Base-by-base conservation (phyloP, 2,888 invertebrate species). In the Dilophus febrilis region DNA sequence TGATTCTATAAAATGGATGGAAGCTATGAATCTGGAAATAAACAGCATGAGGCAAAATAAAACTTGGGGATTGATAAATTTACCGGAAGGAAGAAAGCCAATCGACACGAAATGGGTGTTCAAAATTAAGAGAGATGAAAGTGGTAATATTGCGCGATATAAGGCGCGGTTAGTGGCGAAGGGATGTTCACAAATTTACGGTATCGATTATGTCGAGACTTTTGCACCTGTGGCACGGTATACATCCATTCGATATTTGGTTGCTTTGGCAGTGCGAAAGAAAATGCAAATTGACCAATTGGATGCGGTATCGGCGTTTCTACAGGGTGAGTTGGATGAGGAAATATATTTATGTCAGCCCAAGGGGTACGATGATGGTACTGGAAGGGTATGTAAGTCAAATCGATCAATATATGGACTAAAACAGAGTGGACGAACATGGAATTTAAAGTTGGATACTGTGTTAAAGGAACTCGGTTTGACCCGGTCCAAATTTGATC, bases 81-180 rank as follows among this genome's bases (percentile, higher is more conserved):
- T 47, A 37, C 47, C 50, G 22, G 40, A 36, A 14, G 40, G 40
- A 28, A 45, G 42, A 40, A 44, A 44, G 30, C n/a, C 42, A 2
- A 46, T 51, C 6, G 46, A 46, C 14, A n/a, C 6, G 10, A 32
- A n/a, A 10, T 32, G 10, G 35, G 16, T 19, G 35, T 17, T 8
- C 37, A 49, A 49, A 40, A 42, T 33, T 0, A 49, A 50, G 43
- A 44, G 37, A 12, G 35, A 47, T 42, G 40, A 38, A 13, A 38
- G 46, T 35, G 50, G 50, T 13, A 12, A 42, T 35, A 22, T 50
- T 30, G 33, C 42, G 10, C 40, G 44, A 36, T 35, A 29, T 11
- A 35, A 47, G 47, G 44, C 50, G 45, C 37, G 50, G 18, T 40
- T 50, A 4, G 50, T 50, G 1, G 47, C 47, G 4, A 50, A 50